These are phyloP conservation scores for Sus cebifrons DNA, from an alignment of 2,797 vertebrate genomes.

Conservation along the genomic window DNA sequence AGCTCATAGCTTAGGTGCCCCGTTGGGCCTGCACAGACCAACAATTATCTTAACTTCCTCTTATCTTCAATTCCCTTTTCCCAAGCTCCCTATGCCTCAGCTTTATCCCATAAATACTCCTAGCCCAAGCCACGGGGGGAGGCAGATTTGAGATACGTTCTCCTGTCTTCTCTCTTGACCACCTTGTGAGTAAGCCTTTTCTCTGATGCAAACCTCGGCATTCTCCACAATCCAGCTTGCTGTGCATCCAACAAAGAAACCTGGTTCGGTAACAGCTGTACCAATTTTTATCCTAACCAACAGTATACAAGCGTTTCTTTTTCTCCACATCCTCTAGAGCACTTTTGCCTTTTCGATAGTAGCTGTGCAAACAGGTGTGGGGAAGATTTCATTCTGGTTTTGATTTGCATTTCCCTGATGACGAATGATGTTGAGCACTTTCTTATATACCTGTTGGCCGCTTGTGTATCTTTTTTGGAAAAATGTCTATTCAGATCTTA, in stretches of 20 bases:
- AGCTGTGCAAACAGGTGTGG: background rate
- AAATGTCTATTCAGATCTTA: background rate
- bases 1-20: background rate
- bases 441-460: background rate
- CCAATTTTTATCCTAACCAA: background rate
- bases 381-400: background rate
- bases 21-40: rapidly evolving
- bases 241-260: background rate
- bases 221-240: background rate
- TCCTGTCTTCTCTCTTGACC: background rate
- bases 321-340: background rate
- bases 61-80: background rate
- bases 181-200: background rate
- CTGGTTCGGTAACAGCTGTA: background rate
- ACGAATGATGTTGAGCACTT: background rate
- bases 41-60: background rate
- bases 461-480: background rate
- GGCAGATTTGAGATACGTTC: background rate
- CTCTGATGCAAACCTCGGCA: background rate
- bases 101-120: background rate
- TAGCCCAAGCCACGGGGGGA: background rate
- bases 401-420: slow-evolving; percentile 14
- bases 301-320: background rate
- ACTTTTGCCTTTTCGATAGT: background rate
- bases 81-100: background rate